These are phyloP conservation scores for Crax fasciolata DNA, from an alignment of 2,797 vertebrate genomes.

Conservation along the genomic window DNA sequence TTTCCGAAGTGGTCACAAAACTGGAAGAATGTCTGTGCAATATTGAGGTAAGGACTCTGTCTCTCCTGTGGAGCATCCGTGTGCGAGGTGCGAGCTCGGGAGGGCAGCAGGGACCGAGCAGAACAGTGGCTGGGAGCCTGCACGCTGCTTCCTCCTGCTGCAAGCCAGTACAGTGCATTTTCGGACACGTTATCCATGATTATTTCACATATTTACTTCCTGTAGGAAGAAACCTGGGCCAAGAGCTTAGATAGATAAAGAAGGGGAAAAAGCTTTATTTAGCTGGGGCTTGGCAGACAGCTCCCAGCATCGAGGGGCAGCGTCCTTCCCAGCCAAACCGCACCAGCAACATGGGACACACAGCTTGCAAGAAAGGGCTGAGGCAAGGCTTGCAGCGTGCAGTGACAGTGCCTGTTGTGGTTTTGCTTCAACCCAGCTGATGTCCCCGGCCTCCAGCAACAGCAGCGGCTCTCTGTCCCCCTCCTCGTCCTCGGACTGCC, in stretches of 20 bases:
- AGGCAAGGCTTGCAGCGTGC: not conserved
- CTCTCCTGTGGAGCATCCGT: not conserved
- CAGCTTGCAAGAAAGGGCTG: accelerated
- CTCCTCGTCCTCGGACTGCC: conserved; percentile 92
- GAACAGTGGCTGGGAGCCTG: not conserved
- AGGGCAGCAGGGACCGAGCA: not conserved
- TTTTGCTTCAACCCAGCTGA: conserved; percentile 81
- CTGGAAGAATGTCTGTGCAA: conserved; percentile 95
- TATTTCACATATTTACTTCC: not conserved
- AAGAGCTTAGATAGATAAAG: not conserved
- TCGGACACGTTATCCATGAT: not conserved
- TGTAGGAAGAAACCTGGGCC: not conserved
- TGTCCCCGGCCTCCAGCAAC: conserved; percentile 95
- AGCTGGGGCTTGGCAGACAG: not conserved
- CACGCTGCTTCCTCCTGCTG: accelerated
- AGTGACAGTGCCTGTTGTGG: not conserved
- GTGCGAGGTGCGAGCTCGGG: accelerated
- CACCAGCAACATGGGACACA: not conserved
- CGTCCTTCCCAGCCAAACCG: not conserved
- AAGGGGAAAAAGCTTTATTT: not conserved
- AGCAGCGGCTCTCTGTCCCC: conserved; percentile 96
- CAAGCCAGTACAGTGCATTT: not conserved
- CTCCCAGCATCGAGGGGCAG: not conserved
- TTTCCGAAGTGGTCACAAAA: conserved; percentile 93
- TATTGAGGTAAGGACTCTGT: conserved; percentile 86